phyloP scores from a whole-genome alignment of 2,888 invertebrate genomes.

The Meiosimyza decipiens region DNA sequence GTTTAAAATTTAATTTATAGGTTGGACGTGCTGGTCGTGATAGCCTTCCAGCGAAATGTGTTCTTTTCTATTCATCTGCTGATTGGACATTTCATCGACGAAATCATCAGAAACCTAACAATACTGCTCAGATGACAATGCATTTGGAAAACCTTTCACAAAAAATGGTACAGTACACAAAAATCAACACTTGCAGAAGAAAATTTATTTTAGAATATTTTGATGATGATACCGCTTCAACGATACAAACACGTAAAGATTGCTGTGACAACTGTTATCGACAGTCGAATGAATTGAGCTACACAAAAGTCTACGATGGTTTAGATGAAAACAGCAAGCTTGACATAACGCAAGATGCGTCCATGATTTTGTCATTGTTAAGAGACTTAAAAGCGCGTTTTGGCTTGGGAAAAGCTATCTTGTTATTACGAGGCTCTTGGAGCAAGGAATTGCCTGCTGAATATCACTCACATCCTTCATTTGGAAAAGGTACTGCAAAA shows the following conservation, averaged over 20 bases:
- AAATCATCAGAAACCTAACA: conserved; percentile 48
- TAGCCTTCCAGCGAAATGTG: conserved; percentile 72
- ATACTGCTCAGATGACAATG: conserved; percentile 36
- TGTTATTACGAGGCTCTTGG: conserved; percentile 62
- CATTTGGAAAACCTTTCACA: conserved; percentile 50
- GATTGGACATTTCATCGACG: conserved; percentile 68
- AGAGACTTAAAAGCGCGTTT: conserved; percentile 66
- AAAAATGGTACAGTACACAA: conserved; percentile 70
- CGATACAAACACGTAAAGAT: conserved; percentile 54
- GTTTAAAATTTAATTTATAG: conserved; percentile 21
- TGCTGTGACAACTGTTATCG: conserved; percentile 75
- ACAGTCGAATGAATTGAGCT: conserved; percentile 42
- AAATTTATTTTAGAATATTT: conserved; percentile 72
- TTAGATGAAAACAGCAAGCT: conserved; percentile 64
- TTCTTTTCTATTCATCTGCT: conserved; percentile 69
- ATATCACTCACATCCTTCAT: conserved; percentile 51
- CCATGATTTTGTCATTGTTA: conserved; percentile 64
- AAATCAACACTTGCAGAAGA: conserved; percentile 70
- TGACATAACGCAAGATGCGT: conserved; percentile 71
- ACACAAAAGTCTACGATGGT: conserved; percentile 55
- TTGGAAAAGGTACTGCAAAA: conserved; percentile 68
- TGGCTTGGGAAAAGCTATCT: conserved; percentile 63
- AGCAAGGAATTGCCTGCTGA: conserved; percentile 47
- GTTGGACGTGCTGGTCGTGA: conserved; percentile 81
- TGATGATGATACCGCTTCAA: conserved; percentile 62